Conservation (phyloP, 1,140 invertebrate species). For the Oscheius sp. region DNA sequence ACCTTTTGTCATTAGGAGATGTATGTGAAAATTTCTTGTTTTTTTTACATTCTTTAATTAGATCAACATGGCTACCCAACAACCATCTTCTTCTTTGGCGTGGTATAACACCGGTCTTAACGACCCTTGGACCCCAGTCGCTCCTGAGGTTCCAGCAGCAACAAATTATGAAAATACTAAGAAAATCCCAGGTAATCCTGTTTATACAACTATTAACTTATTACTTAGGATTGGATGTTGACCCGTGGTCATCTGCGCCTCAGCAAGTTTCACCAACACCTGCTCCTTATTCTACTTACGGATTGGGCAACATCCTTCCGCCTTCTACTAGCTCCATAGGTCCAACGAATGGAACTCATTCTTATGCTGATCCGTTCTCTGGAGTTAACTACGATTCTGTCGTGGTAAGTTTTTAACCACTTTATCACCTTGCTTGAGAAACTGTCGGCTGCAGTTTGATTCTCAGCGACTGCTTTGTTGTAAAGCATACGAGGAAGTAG, state of each 20-base stretch:
- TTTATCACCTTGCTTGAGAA: background rate
- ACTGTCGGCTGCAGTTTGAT: background rate
- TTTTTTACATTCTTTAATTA: conserved; percentile 16
- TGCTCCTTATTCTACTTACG: background rate
- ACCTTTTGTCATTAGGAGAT: conserved; percentile 54
- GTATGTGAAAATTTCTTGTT: conserved; percentile 11
- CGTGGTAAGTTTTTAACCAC: background rate
- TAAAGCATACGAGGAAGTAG: too few species aligned
- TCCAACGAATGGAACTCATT: background rate
- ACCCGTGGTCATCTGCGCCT: conserved; percentile 27
- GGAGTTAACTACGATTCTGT: conserved; percentile 7
- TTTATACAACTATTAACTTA: background rate
- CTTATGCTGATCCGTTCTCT: conserved; percentile 20
- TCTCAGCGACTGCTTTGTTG: too few species aligned
- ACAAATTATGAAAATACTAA: background rate
- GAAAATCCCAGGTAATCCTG: background rate
- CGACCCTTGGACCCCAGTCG: conserved; percentile 15
- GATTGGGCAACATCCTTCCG: background rate
- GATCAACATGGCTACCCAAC: background rate
- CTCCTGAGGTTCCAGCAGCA: too few species aligned
- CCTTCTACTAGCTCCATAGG: background rate
- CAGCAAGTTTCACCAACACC: background rate
- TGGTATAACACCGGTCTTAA: conserved; percentile 13
- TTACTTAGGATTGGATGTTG: background rate
- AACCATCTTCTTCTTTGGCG: conserved; percentile 14